Evolutionary conservation across 2,797 vertebrate species (phyloP), one percentile per base, ranked within the genome.

Genomic region (Chelidonichthys spinosus): DNA sequence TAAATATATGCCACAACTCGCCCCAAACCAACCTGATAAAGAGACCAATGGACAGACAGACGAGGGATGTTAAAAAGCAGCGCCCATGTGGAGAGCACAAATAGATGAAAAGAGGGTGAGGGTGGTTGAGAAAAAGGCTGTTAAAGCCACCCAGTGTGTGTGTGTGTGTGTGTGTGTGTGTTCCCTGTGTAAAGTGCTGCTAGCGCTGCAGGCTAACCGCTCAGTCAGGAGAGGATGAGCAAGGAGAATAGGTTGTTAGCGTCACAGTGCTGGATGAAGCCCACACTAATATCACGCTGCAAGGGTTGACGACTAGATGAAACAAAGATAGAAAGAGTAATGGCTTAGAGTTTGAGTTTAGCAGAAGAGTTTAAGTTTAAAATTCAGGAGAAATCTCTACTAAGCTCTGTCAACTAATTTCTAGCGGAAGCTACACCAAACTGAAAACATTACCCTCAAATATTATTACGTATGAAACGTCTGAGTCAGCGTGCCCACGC

Each of bases 171-270:
- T 74, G 61, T 68, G 63, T 61, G 76, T 68, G 77, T 82, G 83
- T 64, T 78, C 68, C 75, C 82, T 65, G 82, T 83, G 76, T 77
- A 92, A 92, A 93, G 92, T 92, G 89, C 92, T 92, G 87, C 84
- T 83, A 77, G 68, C 2, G 89, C 91, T 87, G 85, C 86, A 79
- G 92, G 92, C 91, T 61, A 88, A 83, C 63, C 15, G 82, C 83
- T 89, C 79, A 81, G 83, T 77, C 74, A 89, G 85, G 74, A 84
- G 78, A 89, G 73, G 84, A 90, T 89, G 87, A 91, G 87, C 88
- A 91, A 76, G 84, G 78, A 92, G 88, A 93, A 93, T 87, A 77
- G 88, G 81, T 85, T 81, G 85, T 90, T 87, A 89, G 85, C 80
- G 81, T 89, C 79, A 43, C 76, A 74, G 83, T 17, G 62, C 78